Conservation (phyloP, 2,113 vertebrate genomes). For the Alectura lathami region DNA sequence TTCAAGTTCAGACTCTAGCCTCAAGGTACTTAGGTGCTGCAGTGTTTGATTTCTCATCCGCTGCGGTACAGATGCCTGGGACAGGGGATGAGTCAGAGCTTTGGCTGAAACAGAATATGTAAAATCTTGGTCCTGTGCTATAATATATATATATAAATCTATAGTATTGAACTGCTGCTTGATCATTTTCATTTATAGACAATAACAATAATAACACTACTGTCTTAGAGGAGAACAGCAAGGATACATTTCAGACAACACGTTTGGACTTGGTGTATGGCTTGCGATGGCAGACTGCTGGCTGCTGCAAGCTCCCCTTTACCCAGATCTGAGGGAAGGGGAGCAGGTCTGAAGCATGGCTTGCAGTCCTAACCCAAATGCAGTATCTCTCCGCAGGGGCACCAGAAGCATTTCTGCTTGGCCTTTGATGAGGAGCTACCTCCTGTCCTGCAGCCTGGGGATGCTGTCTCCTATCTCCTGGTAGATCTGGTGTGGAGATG, state of each 20-base stretch:
- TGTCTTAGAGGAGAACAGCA: background rate
- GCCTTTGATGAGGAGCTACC: background rate
- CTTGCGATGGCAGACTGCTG: background rate
- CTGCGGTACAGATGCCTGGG: background rate
- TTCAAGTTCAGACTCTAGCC: background rate
- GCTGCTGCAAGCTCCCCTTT: background rate
- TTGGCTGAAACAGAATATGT: background rate
- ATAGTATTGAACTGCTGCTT: background rate
- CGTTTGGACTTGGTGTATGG: background rate
- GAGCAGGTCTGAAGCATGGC: background rate
- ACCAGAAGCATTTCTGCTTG: background rate
- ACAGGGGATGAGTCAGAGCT: background rate
- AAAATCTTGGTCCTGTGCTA: background rate
- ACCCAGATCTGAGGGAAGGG: background rate
- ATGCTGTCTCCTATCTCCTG: background rate
- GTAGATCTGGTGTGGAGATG: background rate
- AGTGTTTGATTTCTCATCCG: slow-evolving; percentile 4
- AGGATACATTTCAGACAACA: background rate
- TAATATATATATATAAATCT: background rate
- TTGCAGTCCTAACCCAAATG: background rate
- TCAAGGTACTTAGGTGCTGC: background rate
- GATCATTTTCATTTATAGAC: background rate
- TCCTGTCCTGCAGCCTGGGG: background rate
- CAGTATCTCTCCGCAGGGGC: background rate
- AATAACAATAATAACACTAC: background rate